Evolutionary conservation across 2,113 vertebrate species (phyloP).

Genomic region (Caretta caretta): DNA sequence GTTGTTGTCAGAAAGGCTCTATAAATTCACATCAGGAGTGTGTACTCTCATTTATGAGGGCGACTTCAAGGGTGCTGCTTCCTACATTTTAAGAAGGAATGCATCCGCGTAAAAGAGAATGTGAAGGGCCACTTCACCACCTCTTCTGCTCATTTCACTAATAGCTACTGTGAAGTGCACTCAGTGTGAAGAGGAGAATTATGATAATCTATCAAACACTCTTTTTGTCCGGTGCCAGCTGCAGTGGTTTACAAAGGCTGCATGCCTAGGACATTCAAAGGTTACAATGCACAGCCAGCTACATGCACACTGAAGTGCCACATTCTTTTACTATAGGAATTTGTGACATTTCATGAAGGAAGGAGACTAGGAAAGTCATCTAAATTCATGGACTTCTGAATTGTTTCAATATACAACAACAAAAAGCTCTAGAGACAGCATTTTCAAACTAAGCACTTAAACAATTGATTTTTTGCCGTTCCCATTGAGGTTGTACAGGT

Average conservation of each 20-base stretch:
- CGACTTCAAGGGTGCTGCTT: conserved; percentile 21
- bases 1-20: neutral
- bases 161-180: neutral
- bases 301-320: neutral
- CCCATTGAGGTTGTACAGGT: neutral
- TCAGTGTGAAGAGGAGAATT: neutral
- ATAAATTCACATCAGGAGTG: neutral
- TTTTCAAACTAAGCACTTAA: neutral
- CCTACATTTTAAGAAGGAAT: neutral
- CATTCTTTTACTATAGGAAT: neutral
- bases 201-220: neutral
- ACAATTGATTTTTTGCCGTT: neutral
- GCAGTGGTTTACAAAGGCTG: accelerated
- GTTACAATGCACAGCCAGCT: neutral
- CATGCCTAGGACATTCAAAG: neutral
- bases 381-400: neutral
- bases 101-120: neutral
- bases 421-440: neutral
- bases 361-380: neutral
- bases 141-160: conserved; percentile 32
- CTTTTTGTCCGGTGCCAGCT: neutral
- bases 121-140: neutral
- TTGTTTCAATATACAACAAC: neutral
- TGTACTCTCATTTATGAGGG: neutral
- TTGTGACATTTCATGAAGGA: neutral